Conservation (phyloP, 1,140 invertebrate species). For the Drosophila kanapiae region DNA sequence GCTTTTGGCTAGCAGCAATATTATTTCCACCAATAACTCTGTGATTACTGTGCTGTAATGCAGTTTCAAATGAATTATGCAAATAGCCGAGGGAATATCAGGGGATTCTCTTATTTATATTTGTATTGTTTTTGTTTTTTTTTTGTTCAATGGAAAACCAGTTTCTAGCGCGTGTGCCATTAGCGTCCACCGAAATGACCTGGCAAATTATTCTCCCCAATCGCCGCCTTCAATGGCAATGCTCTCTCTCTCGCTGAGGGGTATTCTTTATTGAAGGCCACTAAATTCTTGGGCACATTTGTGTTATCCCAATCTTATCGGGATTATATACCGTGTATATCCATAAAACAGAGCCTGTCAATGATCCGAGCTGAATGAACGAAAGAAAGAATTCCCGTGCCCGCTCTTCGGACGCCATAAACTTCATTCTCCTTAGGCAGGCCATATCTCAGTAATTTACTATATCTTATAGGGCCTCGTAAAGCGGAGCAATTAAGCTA, state of each 20-base stretch:
- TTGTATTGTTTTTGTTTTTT: background rate
- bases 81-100: background rate
- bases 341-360: slow-evolving; percentile 35
- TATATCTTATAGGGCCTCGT: slow-evolving; percentile 36
- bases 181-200: slow-evolving; percentile 7
- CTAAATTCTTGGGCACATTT: slow-evolving; percentile 3
- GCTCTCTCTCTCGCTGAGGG: background rate
- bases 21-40: slow-evolving; percentile 3
- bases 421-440: background rate
- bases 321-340: slow-evolving; percentile 1
- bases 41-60: slow-evolving; percentile 4
- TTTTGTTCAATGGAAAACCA: slow-evolving; percentile 1
- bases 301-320: slow-evolving; percentile 34
- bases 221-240: slow-evolving; percentile 1
- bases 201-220: slow-evolving; percentile 17
- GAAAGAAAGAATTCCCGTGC: slow-evolving; percentile 13
- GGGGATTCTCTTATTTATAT: background rate
- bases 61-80: slow-evolving; percentile 5
- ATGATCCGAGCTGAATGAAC: slow-evolving; percentile 37
- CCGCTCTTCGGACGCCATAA: slow-evolving; percentile 6
- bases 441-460: slow-evolving; percentile 26
- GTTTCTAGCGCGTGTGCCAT: slow-evolving; percentile 1
- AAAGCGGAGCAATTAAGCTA: slow-evolving; percentile 37
- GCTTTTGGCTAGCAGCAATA: background rate
- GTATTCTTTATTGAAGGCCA: background rate